A percentile compares a stretch with the other conserved stretches of the same genome.
phyloP scores from a whole-genome alignment of 2,113 vertebrate species.

The Ptychochromis oligacanthus region DNA sequence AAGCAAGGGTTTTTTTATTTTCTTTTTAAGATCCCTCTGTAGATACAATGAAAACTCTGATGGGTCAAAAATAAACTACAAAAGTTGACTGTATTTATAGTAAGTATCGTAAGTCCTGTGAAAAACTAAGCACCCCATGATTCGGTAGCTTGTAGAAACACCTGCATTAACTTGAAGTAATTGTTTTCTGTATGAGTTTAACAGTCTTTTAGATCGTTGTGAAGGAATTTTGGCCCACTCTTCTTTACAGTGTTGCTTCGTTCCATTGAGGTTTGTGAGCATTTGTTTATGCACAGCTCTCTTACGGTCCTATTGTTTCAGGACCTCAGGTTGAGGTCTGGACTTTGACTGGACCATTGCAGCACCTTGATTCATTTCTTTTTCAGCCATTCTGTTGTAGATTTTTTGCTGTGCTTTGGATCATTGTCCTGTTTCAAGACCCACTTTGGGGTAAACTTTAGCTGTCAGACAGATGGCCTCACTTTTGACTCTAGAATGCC shows the following conservation, averaged over 20 bases:
- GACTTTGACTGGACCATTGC: too few species aligned
- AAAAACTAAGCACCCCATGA: background rate
- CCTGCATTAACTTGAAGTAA: background rate
- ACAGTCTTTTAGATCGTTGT: background rate
- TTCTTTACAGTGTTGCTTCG: background rate
- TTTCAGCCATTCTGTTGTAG: background rate
- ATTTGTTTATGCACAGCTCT: too few species aligned
- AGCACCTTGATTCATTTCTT: background rate
- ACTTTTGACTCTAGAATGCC: background rate
- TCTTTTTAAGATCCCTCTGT: background rate
- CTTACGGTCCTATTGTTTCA: too few species aligned
- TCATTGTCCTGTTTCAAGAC: background rate
- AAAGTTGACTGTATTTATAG: slow-evolving; percentile 5
- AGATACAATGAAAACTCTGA: background rate
- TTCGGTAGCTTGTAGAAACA: background rate
- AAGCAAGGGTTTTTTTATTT: background rate
- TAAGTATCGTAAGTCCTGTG: background rate
- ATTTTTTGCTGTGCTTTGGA: background rate
- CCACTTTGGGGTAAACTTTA: background rate
- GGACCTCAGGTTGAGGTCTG: too few species aligned
- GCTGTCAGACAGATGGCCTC: background rate
- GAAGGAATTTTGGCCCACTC: background rate
- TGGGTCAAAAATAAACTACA: slow-evolving; percentile 7
- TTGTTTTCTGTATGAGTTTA: background rate
- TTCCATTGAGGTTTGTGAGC: background rate